Evolutionary conservation across 2,888 invertebrate genomes (phyloP).

Genomic region (Cheilosia urbana): DNA sequence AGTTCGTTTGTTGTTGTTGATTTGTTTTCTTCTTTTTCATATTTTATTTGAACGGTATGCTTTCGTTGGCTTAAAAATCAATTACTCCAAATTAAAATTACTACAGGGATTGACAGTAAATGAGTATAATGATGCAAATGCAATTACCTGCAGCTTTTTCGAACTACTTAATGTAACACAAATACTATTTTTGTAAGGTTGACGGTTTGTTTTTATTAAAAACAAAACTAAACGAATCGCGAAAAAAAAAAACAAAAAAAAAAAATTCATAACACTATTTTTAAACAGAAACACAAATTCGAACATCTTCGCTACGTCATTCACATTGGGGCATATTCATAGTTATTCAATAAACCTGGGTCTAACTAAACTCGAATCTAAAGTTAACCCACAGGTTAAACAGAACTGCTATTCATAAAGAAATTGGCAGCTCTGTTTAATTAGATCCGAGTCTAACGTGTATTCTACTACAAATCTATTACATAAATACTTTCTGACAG

Average conservation of each 20-base stretch:
- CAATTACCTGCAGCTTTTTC: constrained; percentile 45
- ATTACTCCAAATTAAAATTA: constrained; percentile 35
- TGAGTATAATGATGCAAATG: constrained; percentile 15
- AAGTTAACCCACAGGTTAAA: too few species aligned
- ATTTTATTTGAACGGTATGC: neutral
- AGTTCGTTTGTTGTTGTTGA: constrained; percentile 7
- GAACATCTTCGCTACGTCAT: neutral
- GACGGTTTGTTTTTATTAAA: neutral
- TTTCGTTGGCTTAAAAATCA: neutral
- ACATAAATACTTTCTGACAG: too few species aligned
- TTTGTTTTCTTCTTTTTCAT: neutral
- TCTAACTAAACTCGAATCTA: too few species aligned
- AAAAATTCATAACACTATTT: constrained; percentile 8
- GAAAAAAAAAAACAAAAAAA: neutral
- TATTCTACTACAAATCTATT: too few species aligned
- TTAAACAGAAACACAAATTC: neutral
- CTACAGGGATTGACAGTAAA: constrained; percentile 41
- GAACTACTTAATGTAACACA: constrained; percentile 30
- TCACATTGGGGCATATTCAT: too few species aligned
- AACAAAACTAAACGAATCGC: neutral
- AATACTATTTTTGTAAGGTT: constrained; percentile 35
- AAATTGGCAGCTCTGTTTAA: too few species aligned
- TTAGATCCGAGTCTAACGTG: too few species aligned
- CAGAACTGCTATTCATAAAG: too few species aligned
- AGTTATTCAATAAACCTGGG: too few species aligned